Percentiles rank a stretch among this genome's conserved stretches.
These are phyloP conservation scores for Rousettus madagascariensis DNA, from an alignment of 2,797 vertebrate species.

Conservation along the genomic window DNA sequence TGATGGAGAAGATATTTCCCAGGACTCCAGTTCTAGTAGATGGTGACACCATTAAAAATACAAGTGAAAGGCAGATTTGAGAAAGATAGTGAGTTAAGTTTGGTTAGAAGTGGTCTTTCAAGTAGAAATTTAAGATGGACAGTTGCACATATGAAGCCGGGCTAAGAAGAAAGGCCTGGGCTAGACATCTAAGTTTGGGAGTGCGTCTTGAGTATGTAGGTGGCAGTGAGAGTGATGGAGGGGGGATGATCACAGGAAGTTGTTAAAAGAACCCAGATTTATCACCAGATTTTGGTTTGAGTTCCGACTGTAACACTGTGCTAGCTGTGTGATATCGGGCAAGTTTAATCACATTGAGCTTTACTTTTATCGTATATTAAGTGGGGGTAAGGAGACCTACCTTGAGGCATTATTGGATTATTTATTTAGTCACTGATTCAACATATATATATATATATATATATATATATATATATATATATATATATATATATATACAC, in stretches of 20 bases:
- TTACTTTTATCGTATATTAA: background rate
- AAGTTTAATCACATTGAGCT: background rate
- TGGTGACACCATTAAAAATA: background rate
- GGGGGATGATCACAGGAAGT: background rate
- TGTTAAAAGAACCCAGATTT: background rate
- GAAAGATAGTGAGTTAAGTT: background rate
- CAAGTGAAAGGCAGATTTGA: background rate
- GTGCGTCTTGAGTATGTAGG: background rate
- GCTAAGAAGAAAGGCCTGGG: background rate
- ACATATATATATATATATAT: background rate
- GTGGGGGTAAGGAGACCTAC: background rate
- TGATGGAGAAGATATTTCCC: background rate
- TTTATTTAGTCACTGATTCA: background rate
- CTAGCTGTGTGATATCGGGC: background rate
- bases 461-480: too few relatives aligned
- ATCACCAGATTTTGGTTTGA: background rate
- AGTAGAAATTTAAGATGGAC: background rate
- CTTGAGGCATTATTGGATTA: background rate
- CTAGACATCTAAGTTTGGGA: background rate
- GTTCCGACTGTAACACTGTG: background rate
- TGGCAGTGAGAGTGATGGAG: background rate
- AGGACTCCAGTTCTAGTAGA: background rate
- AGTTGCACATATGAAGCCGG: background rate
- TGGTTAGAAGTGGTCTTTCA: background rate
- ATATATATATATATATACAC: too few relatives aligned